Evolutionary conservation across 2,113 vertebrate genomes (phyloP).

Genomic region (Pseudorasbora parva): DNA sequence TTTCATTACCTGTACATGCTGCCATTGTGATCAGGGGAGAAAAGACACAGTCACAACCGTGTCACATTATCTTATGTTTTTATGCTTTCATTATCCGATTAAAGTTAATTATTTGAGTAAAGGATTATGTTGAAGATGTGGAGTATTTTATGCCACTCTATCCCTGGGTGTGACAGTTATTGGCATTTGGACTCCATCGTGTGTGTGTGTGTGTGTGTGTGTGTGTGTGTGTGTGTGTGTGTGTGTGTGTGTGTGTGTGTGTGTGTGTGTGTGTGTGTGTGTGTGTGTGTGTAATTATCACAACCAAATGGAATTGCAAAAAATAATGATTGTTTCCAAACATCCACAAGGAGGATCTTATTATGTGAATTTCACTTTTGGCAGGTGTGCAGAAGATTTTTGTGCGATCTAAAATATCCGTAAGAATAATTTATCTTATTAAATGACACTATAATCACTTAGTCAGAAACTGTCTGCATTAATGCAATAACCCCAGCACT

Average conservation of each 20-base stretch:
- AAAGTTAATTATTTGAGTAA: conserved; percentile 1
- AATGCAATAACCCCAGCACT: conserved; percentile 33
- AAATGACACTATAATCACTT: conserved; percentile 20
- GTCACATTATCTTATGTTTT: not conserved
- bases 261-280: not conserved
- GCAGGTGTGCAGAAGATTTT: no score
- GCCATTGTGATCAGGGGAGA: not conserved
- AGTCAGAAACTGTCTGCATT: conserved; percentile 6
- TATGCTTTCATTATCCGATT: not conserved
- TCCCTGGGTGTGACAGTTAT: conserved; percentile 12
- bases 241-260: no score
- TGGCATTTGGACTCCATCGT: conserved; percentile 14
- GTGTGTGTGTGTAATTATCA: not conserved
- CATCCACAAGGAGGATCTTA: not conserved
- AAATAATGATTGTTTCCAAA: not conserved
- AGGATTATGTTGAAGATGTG: not conserved
- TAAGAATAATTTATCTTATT: conserved; percentile 13
- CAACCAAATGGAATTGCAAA: not conserved
- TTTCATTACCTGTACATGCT: not conserved
- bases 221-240: no score
- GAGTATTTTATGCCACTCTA: not conserved
- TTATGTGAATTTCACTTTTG: not conserved
- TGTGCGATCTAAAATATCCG: not conserved
- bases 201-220: no score
- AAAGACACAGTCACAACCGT: not conserved